Percentiles rank a stretch among this genome's conserved stretches.
phyloP scores from a whole-genome alignment of 2,113 vertebrate species.

The Picathartes gymnocephalus region DNA sequence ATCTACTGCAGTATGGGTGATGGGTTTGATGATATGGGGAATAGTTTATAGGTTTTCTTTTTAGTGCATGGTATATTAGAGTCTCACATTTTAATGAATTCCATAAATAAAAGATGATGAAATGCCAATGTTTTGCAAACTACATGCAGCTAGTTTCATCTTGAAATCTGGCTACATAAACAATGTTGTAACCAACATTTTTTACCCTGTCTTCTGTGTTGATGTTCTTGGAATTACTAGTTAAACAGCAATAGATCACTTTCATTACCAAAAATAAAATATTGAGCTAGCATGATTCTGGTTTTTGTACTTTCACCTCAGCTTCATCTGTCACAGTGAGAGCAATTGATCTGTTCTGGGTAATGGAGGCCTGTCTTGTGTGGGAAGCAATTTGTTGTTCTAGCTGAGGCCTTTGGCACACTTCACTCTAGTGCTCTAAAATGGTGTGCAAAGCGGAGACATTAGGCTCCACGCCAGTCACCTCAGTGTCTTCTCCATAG shows the following conservation, averaged over 20 bases:
- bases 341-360: neutral
- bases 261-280: slow-evolving; percentile 31
- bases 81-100: slow-evolving; percentile 58
- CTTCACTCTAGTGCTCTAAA: neutral
- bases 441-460: neutral
- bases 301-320: neutral
- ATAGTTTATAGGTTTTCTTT: slow-evolving; percentile 33
- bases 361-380: neutral
- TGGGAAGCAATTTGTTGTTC: neutral
- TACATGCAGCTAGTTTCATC: slow-evolving; percentile 21
- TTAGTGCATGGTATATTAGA: neutral
- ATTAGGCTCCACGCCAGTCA: neutral
- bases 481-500: neutral
- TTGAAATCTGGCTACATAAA: slow-evolving; percentile 50
- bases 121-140: slow-evolving; percentile 38
- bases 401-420: neutral
- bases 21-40: slow-evolving; percentile 8
- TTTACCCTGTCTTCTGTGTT: neutral
- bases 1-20: neutral
- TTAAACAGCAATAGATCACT: slow-evolving; percentile 26
- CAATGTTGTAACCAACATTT: slow-evolving; percentile 5
- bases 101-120: slow-evolving; percentile 69
- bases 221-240: slow-evolving; percentile 30
- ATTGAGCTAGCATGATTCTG: neutral
- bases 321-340: neutral